Evolutionary conservation across 2,113 vertebrate species (phyloP).

Genomic region (Halichoeres trimaculatus): DNA sequence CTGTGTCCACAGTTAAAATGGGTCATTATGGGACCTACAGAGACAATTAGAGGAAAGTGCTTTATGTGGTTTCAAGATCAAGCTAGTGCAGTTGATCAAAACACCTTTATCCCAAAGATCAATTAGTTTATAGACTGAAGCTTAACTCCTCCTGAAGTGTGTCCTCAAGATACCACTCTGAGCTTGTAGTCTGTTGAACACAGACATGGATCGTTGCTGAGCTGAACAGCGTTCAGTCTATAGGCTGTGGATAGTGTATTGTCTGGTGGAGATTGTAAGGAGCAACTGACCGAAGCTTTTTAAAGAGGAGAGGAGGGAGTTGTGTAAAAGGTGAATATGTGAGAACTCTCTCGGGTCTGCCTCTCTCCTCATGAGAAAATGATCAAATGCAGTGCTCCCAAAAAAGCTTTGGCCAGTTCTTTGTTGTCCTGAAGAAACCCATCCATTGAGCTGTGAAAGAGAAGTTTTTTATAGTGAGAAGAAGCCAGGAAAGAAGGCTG

Average conservation of each 20-base stretch:
- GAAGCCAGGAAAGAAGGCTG: background rate
- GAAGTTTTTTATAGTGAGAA: constrained; percentile 9
- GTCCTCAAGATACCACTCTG: background rate
- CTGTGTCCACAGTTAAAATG: background rate
- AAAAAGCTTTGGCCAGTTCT: constrained; percentile 19
- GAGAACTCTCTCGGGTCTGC: constrained; percentile 5
- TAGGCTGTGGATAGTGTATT: background rate
- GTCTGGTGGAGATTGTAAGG: background rate
- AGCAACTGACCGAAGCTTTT: constrained; percentile 1
- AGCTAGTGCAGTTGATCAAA: background rate
- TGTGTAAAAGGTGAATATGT: constrained; percentile 1
- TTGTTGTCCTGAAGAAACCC: constrained; percentile 28
- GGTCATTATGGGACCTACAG: constrained; percentile 19
- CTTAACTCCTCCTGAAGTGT: background rate
- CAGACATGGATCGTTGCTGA: background rate
- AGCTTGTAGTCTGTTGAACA: constrained; percentile 7
- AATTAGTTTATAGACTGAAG: background rate
- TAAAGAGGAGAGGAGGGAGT: constrained; percentile 3
- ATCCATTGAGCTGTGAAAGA: constrained; percentile 25
- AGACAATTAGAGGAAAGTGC: constrained; percentile 39
- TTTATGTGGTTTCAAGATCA: background rate
- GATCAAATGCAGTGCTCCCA: constrained; percentile 15
- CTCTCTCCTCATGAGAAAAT: constrained; percentile 37
- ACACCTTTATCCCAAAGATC: background rate
- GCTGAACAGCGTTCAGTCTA: constrained; percentile 1